These are phyloP conservation scores for Campylorhamphus procurvoides DNA, from an alignment of 2,113 vertebrate genomes.

Conservation along the genomic window DNA sequence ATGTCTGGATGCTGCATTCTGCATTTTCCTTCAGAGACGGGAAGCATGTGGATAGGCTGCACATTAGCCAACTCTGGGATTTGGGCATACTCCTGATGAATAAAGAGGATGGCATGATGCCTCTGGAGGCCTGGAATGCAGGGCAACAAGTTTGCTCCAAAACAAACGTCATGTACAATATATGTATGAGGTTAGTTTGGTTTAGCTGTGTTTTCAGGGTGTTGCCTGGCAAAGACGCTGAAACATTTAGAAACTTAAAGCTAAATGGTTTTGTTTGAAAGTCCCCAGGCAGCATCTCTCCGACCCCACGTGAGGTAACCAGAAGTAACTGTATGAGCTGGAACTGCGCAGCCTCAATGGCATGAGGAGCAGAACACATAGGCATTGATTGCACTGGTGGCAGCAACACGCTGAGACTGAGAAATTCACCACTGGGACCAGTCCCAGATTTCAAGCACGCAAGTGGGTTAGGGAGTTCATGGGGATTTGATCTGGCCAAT, in stretches of 20 bases:
- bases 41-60: constrained; percentile 23
- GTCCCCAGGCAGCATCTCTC: neutral
- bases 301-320: neutral
- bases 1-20: neutral
- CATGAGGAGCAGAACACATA: fast-evolving
- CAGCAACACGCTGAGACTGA: neutral
- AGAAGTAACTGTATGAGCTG: neutral
- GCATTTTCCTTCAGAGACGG: neutral
- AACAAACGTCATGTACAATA: constrained; percentile 65
- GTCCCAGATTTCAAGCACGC: neutral
- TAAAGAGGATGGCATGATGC: constrained; percentile 37
- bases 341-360: neutral
- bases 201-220: constrained; percentile 49
- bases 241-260: constrained; percentile 56
- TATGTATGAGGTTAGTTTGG: constrained; percentile 13
- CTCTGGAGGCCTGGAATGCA: constrained; percentile 57
- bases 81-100: constrained; percentile 56
- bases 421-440: neutral
- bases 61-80: constrained; percentile 26
- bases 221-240: constrained; percentile 34
- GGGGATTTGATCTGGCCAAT: neutral
- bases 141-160: constrained; percentile 51
- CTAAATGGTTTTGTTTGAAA: constrained; percentile 25
- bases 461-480: neutral
- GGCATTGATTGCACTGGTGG: neutral